Base-by-base conservation (phyloP, 2,797 vertebrate species). In the Galagoides demidoff region DNA sequence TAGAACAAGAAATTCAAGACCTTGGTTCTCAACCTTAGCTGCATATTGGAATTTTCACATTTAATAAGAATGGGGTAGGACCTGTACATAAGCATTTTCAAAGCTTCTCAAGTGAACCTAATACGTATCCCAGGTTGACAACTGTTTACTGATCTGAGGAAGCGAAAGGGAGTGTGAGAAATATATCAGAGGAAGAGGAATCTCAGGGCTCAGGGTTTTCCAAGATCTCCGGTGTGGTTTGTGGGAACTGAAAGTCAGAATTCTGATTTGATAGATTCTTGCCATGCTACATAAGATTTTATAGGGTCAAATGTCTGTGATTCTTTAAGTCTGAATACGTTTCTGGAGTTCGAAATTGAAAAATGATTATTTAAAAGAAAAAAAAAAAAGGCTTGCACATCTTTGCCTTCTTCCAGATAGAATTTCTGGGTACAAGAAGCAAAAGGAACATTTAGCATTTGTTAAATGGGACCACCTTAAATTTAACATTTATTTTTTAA, bases 381-480 rank as follows among this genome's bases (percentile, higher is more conserved):
- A 52, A 34, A 70, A 43, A 29, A 31, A 49, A 52, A 52, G 22
- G 8, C 4, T 52, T 73, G 25, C 22, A 70, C 11, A 3, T 93
- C 49, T 78, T 78, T 95, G 85, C 34, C 57, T 94, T 73, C 34
- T 84, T 85, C 90, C 25, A 17, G 43, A n/a, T 93, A 55, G 61
- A 95, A 71, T 94, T 89, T 73, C 19, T 81, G 29, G 76, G 11
- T 77, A 64, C 11, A 23, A 43, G 17, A 94, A 16, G 31, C 39
- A 82, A 61, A 74, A 74, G 57, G 39, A 95, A 68, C 23, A 82
- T 85, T 86, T 85, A 45, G 7, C 71, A 63, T 85, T 95, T 91
- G 12, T 92, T 95, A 96, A 91, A 61, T 45, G 37, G 31, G 31
- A 73, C 55, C 23, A 43, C n/a, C 63, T 96, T 95, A 86, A 74